Percentiles rank a stretch among this genome's conserved stretches.
These are phyloP conservation scores for Tringa solitaria DNA, from an alignment of 2,113 vertebrate species.

Conservation along the genomic window DNA sequence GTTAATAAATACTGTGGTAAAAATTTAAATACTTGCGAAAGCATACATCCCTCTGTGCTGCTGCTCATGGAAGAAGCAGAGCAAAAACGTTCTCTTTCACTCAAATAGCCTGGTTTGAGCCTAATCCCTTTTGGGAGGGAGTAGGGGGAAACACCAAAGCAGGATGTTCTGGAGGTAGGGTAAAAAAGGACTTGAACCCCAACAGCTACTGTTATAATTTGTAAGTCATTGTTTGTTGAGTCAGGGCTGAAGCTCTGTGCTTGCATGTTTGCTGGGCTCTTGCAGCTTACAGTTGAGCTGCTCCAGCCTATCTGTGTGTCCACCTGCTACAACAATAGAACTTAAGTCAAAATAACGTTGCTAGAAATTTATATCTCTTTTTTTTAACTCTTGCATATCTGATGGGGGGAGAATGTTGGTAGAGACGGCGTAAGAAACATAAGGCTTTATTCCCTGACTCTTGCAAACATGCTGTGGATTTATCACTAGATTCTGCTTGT, in stretches of 20 bases:
- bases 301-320: not conserved
- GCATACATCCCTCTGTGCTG: not conserved
- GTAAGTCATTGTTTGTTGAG: not conserved
- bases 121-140: not conserved
- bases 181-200: not conserved
- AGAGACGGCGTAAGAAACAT: not conserved
- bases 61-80: not conserved
- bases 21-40: not conserved
- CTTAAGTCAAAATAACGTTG: not conserved
- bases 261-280: not conserved
- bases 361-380: not conserved
- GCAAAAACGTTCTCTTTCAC: not conserved
- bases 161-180: not conserved
- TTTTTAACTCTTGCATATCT: not conserved
- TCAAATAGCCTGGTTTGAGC: not conserved
- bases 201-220: not conserved
- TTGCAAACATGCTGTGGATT: not conserved
- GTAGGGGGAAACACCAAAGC: not conserved
- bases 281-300: not conserved
- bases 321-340: not conserved
- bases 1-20: not conserved
- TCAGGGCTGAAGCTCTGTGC: not conserved
- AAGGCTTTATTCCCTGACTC: not conserved
- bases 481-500: not conserved
- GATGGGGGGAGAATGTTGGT: not conserved